These are phyloP conservation scores for Magallana nippona DNA, from an alignment of 2,888 invertebrate genomes.

Conservation along the genomic window DNA sequence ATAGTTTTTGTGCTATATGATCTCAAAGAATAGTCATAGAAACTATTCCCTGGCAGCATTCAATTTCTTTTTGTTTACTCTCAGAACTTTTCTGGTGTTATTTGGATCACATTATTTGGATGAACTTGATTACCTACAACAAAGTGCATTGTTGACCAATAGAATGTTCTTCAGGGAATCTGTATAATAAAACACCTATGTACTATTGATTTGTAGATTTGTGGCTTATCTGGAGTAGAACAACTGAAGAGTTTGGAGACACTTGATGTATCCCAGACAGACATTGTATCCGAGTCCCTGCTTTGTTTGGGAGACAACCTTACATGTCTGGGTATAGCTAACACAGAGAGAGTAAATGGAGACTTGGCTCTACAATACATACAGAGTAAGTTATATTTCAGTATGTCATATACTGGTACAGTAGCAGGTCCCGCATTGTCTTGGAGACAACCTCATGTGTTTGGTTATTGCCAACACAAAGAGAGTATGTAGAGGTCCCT, in stretches of 20 bases:
- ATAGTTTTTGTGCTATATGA: too few species aligned
- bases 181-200: too few species aligned
- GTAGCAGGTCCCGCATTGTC: slow-evolving; percentile 60
- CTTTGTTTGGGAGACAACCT: slow-evolving; percentile 68
- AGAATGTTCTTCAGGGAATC: too few species aligned
- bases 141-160: too few species aligned
- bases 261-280: slow-evolving; percentile 73
- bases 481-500: slow-evolving; percentile 73
- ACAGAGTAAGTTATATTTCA: slow-evolving; percentile 59
- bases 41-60: too few species aligned
- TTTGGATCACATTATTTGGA: too few species aligned
- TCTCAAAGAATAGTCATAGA: too few species aligned
- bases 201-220: slow-evolving; percentile 58
- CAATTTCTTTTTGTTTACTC: too few species aligned
- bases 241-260: slow-evolving; percentile 64
- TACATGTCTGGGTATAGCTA: slow-evolving; percentile 69
- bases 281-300: slow-evolving; percentile 72
- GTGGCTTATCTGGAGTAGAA: slow-evolving; percentile 72
- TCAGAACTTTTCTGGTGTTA: too few species aligned
- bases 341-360: slow-evolving; percentile 73
- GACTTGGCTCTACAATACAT: slow-evolving; percentile 73
- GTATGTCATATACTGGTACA: background rate
- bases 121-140: too few species aligned
- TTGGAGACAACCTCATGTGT: slow-evolving; percentile 64
- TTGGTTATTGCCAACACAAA: slow-evolving; percentile 74